Evolutionary conservation across 2,113 vertebrate genomes (phyloP).

Genomic region (Brachyhypopomus occidentalis): DNA sequence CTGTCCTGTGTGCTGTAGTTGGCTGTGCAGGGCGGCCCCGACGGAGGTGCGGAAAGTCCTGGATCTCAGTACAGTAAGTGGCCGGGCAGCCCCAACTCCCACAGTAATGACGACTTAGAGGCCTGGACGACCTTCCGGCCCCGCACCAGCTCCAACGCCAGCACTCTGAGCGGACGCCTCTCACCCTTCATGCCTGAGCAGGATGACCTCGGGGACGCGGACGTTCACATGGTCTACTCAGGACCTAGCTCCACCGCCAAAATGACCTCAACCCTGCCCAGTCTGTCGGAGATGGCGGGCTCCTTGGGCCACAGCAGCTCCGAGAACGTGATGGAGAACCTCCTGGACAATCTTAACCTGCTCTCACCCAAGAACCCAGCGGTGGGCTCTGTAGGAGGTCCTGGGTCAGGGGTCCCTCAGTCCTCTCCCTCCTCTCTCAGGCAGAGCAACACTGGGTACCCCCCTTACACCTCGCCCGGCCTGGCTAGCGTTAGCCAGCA

Average conservation of each 20-base stretch:
- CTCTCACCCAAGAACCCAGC: conserved; percentile 87
- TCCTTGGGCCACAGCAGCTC: conserved; percentile 78
- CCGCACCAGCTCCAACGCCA: conserved; percentile 94
- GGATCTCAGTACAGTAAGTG: conserved; percentile 92
- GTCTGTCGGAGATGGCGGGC: conserved; percentile 91
- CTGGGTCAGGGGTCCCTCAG: conserved; percentile 85
- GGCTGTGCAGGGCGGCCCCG: conserved; percentile 87
- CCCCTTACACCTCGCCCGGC: conserved; percentile 84
- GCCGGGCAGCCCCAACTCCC: conserved; percentile 95
- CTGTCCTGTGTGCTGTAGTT: conserved; percentile 64
- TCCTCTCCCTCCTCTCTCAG: conserved; percentile 89
- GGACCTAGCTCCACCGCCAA: conserved; percentile 79
- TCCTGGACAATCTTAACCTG: conserved; percentile 96
- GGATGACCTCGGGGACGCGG: conserved; percentile 89
- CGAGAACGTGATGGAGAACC: conserved; percentile 96
- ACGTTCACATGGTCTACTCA: conserved; percentile 92
- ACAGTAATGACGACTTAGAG: conserved; percentile 97
- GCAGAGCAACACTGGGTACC: conserved; percentile 88
- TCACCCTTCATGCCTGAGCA: conserved; percentile 94
- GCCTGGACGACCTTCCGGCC: conserved; percentile 93
- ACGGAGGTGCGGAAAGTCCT: conserved; percentile 89
- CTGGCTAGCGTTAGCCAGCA: conserved; percentile 67
- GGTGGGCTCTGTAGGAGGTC: conserved; percentile 61
- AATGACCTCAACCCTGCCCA: conserved; percentile 93
- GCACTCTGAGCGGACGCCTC: conserved; percentile 91